Percentiles rank a stretch among this genome's conserved stretches.
Evolutionary conservation across 2,113 vertebrate genomes (phyloP).

Genomic region (Colius striatus): DNA sequence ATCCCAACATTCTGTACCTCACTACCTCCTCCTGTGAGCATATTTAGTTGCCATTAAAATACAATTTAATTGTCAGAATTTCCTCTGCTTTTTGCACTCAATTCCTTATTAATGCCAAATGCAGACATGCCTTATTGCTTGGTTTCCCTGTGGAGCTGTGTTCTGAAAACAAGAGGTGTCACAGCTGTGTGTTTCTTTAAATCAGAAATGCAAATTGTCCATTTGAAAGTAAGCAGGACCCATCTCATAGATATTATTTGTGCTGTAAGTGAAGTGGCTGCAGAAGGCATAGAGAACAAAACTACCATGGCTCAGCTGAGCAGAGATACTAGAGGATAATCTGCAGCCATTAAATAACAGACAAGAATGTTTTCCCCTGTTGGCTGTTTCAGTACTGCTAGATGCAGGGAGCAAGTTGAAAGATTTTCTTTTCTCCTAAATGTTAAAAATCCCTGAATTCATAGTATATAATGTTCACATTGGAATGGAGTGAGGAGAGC

Average conservation of each 20-base stretch:
- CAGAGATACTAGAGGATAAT: slow-evolving; percentile 10
- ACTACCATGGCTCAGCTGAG: neutral
- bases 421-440: neutral
- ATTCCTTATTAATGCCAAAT: slow-evolving; percentile 57
- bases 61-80: slow-evolving; percentile 16
- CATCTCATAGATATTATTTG: slow-evolving; percentile 41
- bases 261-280: slow-evolving; percentile 12
- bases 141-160: slow-evolving; percentile 38
- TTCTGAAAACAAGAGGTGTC: slow-evolving; percentile 56
- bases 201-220: slow-evolving; percentile 53
- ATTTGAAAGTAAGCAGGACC: slow-evolving; percentile 39
- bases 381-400: neutral
- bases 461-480: neutral
- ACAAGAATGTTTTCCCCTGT: neutral
- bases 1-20: neutral
- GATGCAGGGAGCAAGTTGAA: neutral
- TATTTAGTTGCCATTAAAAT: slow-evolving; percentile 18
- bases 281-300: slow-evolving; percentile 15
- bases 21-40: slow-evolving; percentile 3
- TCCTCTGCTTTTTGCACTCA: slow-evolving; percentile 42
- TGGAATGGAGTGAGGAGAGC: neutral
- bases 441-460: neutral
- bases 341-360: slow-evolving; percentile 38
- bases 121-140: neutral
- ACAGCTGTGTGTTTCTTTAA: slow-evolving; percentile 52